Percentiles rank a stretch among this genome's conserved stretches.
phyloP scores from a whole-genome alignment of 2,113 vertebrate species.

The Xerus inauris region DNA sequence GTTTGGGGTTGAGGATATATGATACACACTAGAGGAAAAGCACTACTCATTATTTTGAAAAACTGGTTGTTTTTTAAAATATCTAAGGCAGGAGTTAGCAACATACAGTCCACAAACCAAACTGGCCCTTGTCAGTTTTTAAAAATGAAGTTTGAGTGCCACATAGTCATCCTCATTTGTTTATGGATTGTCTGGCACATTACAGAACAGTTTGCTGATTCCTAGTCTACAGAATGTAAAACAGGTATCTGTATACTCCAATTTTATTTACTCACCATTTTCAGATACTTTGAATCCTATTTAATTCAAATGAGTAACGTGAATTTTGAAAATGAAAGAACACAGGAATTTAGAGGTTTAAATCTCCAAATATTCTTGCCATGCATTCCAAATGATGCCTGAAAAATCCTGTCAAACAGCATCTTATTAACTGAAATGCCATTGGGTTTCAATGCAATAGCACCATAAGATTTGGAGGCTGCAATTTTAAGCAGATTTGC shows the following conservation, averaged over 20 bases:
- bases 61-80: not conserved
- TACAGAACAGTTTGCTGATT: not conserved
- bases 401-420: not conserved
- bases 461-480: not conserved
- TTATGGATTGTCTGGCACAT: not conserved
- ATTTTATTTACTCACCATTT: not conserved
- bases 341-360: not conserved
- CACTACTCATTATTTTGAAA: not conserved
- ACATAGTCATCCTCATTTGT: not conserved
- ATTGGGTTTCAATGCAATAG: not conserved
- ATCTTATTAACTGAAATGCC: not conserved
- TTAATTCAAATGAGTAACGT: not conserved
- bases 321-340: constrained; percentile 46
- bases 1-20: not conserved
- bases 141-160: not conserved
- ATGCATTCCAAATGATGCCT: not conserved
- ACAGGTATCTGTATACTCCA: not conserved
- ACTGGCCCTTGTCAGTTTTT: not conserved
- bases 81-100: not conserved
- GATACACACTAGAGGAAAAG: not conserved
- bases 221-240: not conserved
- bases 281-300: not conserved
- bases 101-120: not conserved
- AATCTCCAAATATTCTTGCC: constrained; percentile 13
- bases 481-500: constrained; percentile 25